Evolutionary conservation across 1,140 invertebrate species (phyloP).

Genomic region (Daktulosphaira vitifoliae): DNA sequence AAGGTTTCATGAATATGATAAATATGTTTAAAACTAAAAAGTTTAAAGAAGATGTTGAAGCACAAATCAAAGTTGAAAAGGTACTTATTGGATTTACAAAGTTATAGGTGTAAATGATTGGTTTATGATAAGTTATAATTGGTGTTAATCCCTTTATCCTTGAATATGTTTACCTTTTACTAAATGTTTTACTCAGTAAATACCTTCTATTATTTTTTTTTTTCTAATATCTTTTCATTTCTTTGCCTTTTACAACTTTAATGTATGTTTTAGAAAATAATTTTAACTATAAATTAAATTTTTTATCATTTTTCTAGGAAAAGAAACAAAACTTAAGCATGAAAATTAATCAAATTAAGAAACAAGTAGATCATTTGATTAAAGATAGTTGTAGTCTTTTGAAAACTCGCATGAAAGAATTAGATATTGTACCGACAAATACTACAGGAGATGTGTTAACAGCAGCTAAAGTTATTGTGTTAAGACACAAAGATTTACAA

Average conservation of each 20-base stretch:
- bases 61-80: constrained; percentile 73
- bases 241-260: no score
- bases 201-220: no score
- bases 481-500: constrained; percentile 82
- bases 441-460: constrained; percentile 69
- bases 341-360: constrained; percentile 74
- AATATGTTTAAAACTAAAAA: constrained; percentile 68
- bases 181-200: no score
- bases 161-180: no score
- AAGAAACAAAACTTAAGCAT: constrained; percentile 68
- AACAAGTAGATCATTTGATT: constrained; percentile 81
- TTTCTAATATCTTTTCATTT: no score
- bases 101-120: no score
- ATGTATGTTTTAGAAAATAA: no score
- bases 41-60: constrained; percentile 61
- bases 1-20: constrained; percentile 73
- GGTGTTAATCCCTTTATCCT: no score
- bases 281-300: no score
- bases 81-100: no score
- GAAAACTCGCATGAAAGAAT: constrained; percentile 79
- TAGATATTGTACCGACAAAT: constrained; percentile 74
- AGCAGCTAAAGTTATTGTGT: constrained; percentile 86
- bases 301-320: constrained; percentile 49
- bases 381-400: constrained; percentile 84
- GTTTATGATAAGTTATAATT: no score